Evolutionary conservation across 2,113 vertebrate genomes (phyloP).

Genomic region (Budorcas taxicolor): DNA sequence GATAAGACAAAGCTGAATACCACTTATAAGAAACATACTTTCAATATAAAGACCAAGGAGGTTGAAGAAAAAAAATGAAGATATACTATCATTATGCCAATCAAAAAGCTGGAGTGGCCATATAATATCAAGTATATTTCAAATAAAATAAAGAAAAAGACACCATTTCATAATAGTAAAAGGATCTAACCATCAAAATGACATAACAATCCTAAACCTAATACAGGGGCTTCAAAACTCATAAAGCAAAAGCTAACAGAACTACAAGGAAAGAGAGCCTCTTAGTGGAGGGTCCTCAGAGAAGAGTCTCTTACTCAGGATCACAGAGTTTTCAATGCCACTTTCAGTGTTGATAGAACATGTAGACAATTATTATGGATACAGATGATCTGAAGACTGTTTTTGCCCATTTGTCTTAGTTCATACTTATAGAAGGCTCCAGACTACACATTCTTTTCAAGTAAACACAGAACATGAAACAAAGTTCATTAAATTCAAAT

Average conservation of each 20-base stretch:
- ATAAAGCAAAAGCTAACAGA: not conserved
- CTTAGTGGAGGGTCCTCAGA: not conserved
- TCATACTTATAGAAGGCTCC: not conserved
- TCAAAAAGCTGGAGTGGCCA: not conserved
- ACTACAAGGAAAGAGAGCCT: not conserved
- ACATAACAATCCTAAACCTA: too few species aligned
- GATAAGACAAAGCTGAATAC: not conserved
- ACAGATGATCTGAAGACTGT: rapidly evolving
- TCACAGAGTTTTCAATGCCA: rapidly evolving
- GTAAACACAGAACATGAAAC: not conserved
- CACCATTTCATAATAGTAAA: not conserved
- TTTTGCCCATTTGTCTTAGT: not conserved
- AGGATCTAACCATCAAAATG: not conserved
- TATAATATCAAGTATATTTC: not conserved
- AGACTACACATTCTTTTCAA: not conserved
- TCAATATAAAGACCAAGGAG: not conserved
- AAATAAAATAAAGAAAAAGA: not conserved
- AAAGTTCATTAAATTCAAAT: not conserved
- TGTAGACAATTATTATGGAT: rapidly evolving
- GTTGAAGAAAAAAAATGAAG: not conserved
- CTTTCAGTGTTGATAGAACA: rapidly evolving
- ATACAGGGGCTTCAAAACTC: not conserved
- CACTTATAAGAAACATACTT: not conserved
- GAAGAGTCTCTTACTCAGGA: not conserved
- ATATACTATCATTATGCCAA: not conserved